Base-by-base conservation (phyloP, 2,797 vertebrate species). In the Gobio occitaniae region DNA sequence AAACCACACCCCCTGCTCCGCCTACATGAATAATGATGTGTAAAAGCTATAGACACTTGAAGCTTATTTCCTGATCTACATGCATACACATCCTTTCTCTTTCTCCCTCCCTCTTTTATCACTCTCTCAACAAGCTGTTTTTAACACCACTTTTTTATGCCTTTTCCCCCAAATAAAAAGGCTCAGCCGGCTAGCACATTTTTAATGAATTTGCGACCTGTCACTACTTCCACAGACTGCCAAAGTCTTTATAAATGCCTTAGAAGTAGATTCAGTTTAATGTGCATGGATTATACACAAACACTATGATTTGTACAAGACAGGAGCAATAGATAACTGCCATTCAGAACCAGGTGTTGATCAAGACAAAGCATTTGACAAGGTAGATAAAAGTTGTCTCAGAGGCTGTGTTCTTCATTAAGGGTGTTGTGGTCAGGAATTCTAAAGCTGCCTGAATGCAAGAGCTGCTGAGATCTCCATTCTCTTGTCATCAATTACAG, bases 1-100 rank as follows among this genome's bases (percentile, higher is more conserved):
- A 82, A 74, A 29, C 41, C 69, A 36, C 80, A 32, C 41, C 54
- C 50, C 80, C 54, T 48, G 4, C 25, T 10, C 25, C 54, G 2
- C 69, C 80, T 41, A 61, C 54, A 75, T 75, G 56, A n/a, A 74
- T 50, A 65, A 74, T 63, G 19, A 74, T 63, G 19, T 65, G 17
- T 63, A n/a, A 25, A 68, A 7, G 29, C 11, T 10, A 32, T 7
- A 63, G 52, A 71, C 12, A 61, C 25, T 66, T 68, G 25, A 65
- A 48, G 3, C 69, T n/a, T 8, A 74, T 63, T 82, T 56, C 3
- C 50, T 56, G 36, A 59, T 56, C 36, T 70, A 56, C 32, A 38
- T 69, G 47, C 61, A 54, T n/a, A 50, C 32, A 44, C 21, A 65
- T 47, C 15, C 13, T 63, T 11, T n/a, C 19, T 70, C 29, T 38